A percentile compares a stretch with the other conserved stretches of the same genome.
phyloP scores from a whole-genome alignment of 2,888 invertebrate genomes.

The Drosophila maculinotata region DNA sequence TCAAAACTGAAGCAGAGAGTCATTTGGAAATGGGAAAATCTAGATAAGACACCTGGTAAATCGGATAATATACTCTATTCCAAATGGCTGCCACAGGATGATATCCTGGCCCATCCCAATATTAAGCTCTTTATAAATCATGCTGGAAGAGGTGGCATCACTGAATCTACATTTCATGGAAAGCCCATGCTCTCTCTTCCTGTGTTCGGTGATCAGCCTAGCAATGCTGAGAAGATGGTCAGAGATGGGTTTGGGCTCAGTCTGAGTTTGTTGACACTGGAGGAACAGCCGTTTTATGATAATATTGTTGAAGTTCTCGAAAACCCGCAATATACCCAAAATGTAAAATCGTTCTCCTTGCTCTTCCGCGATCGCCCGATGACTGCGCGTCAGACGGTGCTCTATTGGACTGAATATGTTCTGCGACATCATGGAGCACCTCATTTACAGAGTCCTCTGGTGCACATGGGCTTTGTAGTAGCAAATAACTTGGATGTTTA shows the following conservation, averaged over 20 bases:
- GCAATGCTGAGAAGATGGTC: constrained; percentile 69
- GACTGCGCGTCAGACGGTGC: constrained; percentile 85
- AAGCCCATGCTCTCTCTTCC: constrained; percentile 85
- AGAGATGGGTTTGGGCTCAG: constrained; percentile 71
- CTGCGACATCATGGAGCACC: constrained; percentile 86
- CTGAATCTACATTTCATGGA: constrained; percentile 88
- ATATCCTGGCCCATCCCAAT: constrained; percentile 88
- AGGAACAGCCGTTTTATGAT: constrained; percentile 52
- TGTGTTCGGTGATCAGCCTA: constrained; percentile 79
- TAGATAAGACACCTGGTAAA: constrained; percentile 85
- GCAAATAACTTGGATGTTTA: constrained; percentile 86
- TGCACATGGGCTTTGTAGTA: constrained; percentile 85
- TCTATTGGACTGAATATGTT: constrained; percentile 87
- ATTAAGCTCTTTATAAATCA: constrained; percentile 88
- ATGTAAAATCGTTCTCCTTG: constrained; percentile 84
- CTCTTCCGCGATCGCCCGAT: constrained; percentile 87
- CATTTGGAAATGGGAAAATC: constrained; percentile 89
- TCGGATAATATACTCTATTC: constrained; percentile 85
- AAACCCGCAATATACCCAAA: constrained; percentile 67
- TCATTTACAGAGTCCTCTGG: constrained; percentile 86
- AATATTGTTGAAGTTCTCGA: constrained; percentile 65
- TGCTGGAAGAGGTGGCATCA: constrained; percentile 88
- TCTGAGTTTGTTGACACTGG: constrained; percentile 58
- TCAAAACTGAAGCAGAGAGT: constrained; percentile 87
- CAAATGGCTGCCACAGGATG: constrained; percentile 90